Evolutionary conservation across 1,140 invertebrate species (phyloP), one percentile per base, ranked within the genome.

Genomic region (Grapholita molesta): DNA sequence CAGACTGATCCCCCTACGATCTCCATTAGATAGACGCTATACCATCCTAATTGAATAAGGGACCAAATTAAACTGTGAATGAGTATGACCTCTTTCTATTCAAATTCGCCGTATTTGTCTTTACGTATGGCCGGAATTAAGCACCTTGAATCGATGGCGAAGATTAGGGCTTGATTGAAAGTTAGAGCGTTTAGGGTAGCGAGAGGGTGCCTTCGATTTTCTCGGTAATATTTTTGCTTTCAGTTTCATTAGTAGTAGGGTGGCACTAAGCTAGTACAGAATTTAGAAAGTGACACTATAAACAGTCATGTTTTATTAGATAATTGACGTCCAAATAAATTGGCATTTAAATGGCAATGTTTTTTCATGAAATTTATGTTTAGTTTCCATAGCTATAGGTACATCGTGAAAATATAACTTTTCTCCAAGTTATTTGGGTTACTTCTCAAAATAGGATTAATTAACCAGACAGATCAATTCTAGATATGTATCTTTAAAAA

Each of bases 21-120:
- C 80, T 81, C 80, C 79, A 84, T 85, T 85, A 85, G 77, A 79
- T 79, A 83, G 79, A 83, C 76, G 81, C 72, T 74, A 76, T 77
- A 84, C 75, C 75, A 72, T 76, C 78, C 79, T 88, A 88, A 88
- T 88, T 84, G 81, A 88, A 85, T 84, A 79, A 85, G 83, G 85
- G 85, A 80, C 80, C 79, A 82, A 88, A 86, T 88, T 88, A 84
- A 85, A 85, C 76, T 75, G 74, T 80, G 75, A 82, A 75, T 73
- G 77, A 74, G 79, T 76, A 78, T 84, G 81, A 83, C 85, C 85
- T 85, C 85, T 88, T 88, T 88, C 83, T 85, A 88, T 88, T 88
- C 84, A 88, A 88, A 88, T 87, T 82, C 64, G 61, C 76, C 72
- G 78, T 66, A 71, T 72, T 64, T 69, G 69, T 75, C 68, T 52